Percentiles rank a stretch among this genome's conserved stretches.
phyloP scores from a whole-genome alignment of 2,888 invertebrate species.

The Mayetiola destructor region DNA sequence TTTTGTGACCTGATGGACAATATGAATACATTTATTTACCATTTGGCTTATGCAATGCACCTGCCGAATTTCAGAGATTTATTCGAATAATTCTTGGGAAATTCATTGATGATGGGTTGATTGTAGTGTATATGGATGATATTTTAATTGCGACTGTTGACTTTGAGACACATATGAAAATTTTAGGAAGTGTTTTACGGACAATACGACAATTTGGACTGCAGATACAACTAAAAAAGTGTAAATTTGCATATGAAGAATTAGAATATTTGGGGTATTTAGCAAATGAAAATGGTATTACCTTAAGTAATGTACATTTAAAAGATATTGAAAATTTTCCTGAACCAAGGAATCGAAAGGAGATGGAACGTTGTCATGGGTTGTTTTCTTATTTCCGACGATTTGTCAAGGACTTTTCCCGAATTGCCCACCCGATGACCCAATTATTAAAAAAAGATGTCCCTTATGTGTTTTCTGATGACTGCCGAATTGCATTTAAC shows the following conservation, averaged over 20 bases:
- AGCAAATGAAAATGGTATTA: conserved; percentile 17
- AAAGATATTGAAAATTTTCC: not conserved
- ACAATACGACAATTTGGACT: not conserved
- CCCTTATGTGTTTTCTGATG: conserved; percentile 20
- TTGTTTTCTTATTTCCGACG: conserved; percentile 4
- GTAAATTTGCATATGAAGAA: conserved; percentile 16
- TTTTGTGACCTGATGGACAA: conserved; percentile 22
- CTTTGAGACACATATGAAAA: not conserved
- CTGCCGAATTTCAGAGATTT: not conserved
- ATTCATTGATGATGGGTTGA: not conserved
- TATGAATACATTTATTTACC: conserved; percentile 20
- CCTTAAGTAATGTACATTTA: conserved; percentile 16
- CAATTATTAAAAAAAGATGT: conserved; percentile 20
- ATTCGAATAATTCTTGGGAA: not conserved
- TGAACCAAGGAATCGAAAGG: not conserved
- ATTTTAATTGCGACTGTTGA: not conserved
- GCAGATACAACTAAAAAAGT: conserved; percentile 17
- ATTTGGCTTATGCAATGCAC: not conserved
- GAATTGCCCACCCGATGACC: conserved; percentile 21
- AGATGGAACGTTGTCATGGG: not conserved
- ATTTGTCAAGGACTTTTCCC: not conserved
- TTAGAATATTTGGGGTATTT: conserved; percentile 19
- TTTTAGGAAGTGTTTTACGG: not conserved
- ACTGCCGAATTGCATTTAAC: conserved; percentile 21
- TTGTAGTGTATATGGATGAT: not conserved